phyloP scores from a whole-genome alignment of 1,140 invertebrate species.

The Drosophila triauraria region DNA sequence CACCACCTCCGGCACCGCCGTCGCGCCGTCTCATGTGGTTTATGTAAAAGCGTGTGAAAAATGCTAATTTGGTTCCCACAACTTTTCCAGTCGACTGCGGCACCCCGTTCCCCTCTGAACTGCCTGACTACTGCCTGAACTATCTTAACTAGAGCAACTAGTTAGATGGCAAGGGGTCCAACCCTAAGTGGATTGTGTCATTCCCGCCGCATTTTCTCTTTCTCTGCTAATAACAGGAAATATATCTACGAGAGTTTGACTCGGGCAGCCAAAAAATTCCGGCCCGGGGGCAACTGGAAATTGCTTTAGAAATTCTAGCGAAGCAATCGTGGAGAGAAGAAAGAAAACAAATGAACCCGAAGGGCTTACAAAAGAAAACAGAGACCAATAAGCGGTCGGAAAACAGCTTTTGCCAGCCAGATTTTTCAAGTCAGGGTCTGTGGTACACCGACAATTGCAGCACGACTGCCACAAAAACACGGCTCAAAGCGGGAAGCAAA shows the following conservation, averaged over 20 bases:
- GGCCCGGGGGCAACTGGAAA: conserved; percentile 61
- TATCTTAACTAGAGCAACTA: conserved; percentile 33
- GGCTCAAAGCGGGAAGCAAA: conserved; percentile 70
- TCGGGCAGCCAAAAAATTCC: conserved; percentile 42
- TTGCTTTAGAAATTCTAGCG: conserved; percentile 75
- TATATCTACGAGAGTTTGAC: conserved; percentile 38
- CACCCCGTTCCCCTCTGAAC: conserved; percentile 30
- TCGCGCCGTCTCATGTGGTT: conserved; percentile 16
- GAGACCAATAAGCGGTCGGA: conserved; percentile 44
- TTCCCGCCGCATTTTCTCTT: conserved; percentile 64
- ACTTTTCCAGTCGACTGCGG: conserved; percentile 60
- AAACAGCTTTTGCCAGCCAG: conserved; percentile 67
- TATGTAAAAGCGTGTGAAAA: conserved; percentile 79
- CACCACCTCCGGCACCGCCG: conserved; percentile 1
- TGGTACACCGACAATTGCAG: conserved; percentile 66
- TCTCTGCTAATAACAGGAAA: conserved; percentile 72
- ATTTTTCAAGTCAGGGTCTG: conserved; percentile 60
- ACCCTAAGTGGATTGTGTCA: conserved; percentile 62
- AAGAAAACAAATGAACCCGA: conserved; percentile 50
- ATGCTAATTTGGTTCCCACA: conserved; percentile 84
- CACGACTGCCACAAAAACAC: conserved; percentile 51
- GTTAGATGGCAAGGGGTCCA: conserved; percentile 41
- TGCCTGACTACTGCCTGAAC: too few species aligned
- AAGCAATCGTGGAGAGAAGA: conserved; percentile 41
- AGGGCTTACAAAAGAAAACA: conserved; percentile 53